Conservation (phyloP, 1,140 invertebrate species). For the Gryllus bimaculatus region DNA sequence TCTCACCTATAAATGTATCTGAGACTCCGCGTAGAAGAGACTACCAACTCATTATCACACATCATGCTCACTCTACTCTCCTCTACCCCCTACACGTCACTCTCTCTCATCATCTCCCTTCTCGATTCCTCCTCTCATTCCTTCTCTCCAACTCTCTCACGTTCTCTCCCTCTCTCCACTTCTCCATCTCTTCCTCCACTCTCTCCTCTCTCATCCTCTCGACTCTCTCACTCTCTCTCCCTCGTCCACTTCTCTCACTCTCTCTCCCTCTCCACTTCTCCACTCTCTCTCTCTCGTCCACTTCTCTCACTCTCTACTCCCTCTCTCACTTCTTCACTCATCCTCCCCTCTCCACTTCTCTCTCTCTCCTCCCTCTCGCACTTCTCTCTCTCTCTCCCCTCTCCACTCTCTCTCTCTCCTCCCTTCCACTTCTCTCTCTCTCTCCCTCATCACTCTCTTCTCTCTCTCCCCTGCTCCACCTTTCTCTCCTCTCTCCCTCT, state of each 20-base stretch:
- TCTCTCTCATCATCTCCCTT: too few species aligned
- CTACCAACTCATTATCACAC: too few species aligned
- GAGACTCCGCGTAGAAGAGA: too few species aligned
- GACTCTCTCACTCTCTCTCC: too few species aligned
- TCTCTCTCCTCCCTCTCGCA: not conserved
- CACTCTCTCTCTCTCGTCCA: too few species aligned
- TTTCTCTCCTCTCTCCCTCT: too few species aligned
- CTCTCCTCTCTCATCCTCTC: not conserved
- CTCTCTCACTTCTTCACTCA: not conserved
- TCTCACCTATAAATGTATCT: too few species aligned
- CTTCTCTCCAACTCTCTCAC: not conserved
- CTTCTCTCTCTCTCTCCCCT: not conserved
- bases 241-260: too few species aligned
- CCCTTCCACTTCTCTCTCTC: not conserved
- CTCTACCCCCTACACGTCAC: too few species aligned
- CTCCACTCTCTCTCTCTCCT: not conserved
- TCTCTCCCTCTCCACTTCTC: too few species aligned
- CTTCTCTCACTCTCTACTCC: not conserved
- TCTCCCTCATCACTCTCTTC: not conserved
- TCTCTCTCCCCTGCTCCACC: too few species aligned
- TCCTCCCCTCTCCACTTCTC: not conserved
- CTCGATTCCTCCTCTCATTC: not conserved
- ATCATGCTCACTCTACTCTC: too few species aligned
- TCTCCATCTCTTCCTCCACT: not conserved
- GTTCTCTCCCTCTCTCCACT: not conserved